Percentiles rank a stretch among this genome's conserved stretches.
phyloP scores from a whole-genome alignment of 2,797 vertebrate species.

The Propithecus perrieri region DNA sequence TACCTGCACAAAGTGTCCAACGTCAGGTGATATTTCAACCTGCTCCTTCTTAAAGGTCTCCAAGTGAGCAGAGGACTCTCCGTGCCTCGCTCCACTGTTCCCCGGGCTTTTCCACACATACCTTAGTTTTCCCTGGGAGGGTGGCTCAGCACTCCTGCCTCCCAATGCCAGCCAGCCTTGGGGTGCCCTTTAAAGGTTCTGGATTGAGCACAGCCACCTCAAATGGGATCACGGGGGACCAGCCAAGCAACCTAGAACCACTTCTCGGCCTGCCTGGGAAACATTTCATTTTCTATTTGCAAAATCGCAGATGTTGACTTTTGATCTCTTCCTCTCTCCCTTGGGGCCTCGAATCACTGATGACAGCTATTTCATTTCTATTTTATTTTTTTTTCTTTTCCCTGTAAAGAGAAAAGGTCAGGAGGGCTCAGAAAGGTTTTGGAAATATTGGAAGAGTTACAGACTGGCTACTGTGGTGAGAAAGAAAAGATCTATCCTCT shows the following conservation, averaged over 20 bases:
- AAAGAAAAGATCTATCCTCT: neutral
- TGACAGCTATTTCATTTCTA: slow-evolving; percentile 40
- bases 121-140: neutral
- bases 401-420: slow-evolving; percentile 18
- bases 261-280: slow-evolving; percentile 69
- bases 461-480: neutral
- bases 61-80: neutral
- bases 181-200: slow-evolving; percentile 42
- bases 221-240: neutral
- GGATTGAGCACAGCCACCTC: neutral
- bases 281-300: slow-evolving; percentile 83
- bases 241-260: neutral
- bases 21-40: neutral
- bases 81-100: neutral
- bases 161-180: neutral
- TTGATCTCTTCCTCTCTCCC: slow-evolving; percentile 71
- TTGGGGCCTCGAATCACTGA: slow-evolving; percentile 40
- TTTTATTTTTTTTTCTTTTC: neutral
- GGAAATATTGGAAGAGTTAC: slow-evolving; percentile 33
- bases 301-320: slow-evolving; percentile 83
- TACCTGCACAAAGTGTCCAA: neutral
- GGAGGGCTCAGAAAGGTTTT: slow-evolving; percentile 32
- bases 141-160: neutral
- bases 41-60: neutral
- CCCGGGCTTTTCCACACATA: neutral